phyloP scores from a whole-genome alignment of 2,113 vertebrate species.

The Eolophus roseicapilla region DNA sequence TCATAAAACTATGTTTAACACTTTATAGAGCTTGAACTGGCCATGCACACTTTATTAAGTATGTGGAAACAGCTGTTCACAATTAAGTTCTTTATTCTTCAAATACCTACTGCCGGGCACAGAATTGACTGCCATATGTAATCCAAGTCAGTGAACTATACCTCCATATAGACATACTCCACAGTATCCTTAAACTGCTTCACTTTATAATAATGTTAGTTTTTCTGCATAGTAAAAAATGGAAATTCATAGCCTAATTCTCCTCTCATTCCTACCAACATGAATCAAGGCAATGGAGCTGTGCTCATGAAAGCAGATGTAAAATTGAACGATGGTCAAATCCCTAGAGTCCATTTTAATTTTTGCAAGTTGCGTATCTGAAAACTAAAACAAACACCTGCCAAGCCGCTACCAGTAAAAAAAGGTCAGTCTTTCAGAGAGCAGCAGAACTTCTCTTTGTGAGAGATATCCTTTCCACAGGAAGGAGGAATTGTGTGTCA shows the following conservation, averaged over 20 bases:
- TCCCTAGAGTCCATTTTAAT: not conserved
- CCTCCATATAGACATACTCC: not conserved
- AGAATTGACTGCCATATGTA: constrained; percentile 22
- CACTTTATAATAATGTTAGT: constrained; percentile 9
- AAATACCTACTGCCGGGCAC: constrained; percentile 56
- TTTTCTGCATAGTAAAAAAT: constrained; percentile 16
- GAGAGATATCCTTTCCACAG: not conserved
- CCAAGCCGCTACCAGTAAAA: not conserved
- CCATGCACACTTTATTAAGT: constrained; percentile 48
- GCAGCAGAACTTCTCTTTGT: not conserved
- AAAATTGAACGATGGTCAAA: not conserved
- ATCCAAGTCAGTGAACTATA: constrained; percentile 44
- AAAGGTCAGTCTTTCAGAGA: not conserved
- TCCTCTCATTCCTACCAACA: not conserved
- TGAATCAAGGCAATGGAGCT: not conserved
- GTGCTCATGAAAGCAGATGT: not conserved
- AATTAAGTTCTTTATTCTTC: constrained; percentile 60
- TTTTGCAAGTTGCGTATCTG: not conserved
- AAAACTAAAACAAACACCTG: constrained; percentile 32
- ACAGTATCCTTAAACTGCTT: not conserved
- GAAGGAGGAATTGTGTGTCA: constrained; percentile 17
- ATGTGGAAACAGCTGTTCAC: constrained; percentile 63
- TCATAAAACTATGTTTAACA: constrained; percentile 43
- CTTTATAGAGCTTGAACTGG: constrained; percentile 57
- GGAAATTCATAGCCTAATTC: not conserved